Percentiles rank a stretch among this genome's conserved stretches.
Evolutionary conservation across 2,888 invertebrate species (phyloP).

Genomic region (Rhagium mordax): DNA sequence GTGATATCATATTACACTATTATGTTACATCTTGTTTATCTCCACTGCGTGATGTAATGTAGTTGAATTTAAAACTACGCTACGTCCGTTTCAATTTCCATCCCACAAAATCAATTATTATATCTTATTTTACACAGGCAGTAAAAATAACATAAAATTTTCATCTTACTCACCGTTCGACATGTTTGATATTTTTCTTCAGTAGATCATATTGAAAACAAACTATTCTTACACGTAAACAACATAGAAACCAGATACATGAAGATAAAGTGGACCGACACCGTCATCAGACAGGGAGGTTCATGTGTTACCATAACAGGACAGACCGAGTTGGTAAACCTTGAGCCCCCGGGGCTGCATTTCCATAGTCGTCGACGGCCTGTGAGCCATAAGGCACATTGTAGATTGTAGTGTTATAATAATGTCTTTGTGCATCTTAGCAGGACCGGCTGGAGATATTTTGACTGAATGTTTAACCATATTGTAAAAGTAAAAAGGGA

Average conservation of each 20-base stretch:
- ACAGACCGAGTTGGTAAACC: slow-evolving; percentile 33
- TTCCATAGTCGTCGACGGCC: slow-evolving; percentile 33
- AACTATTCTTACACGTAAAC: slow-evolving; percentile 32
- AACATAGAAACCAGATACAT: slow-evolving; percentile 32
- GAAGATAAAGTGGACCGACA: slow-evolving; percentile 32
- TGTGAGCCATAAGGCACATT: slow-evolving; percentile 36
- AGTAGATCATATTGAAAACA: slow-evolving; percentile 11
- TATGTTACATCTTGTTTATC: neutral
- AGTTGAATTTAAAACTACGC: neutral
- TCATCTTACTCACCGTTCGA: neutral
- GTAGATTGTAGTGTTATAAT: slow-evolving; percentile 17
- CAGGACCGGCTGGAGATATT: neutral
- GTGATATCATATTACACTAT: neutral
- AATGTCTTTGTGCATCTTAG: slow-evolving; percentile 17
- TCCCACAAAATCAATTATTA: neutral
- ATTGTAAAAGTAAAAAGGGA: too few species aligned
- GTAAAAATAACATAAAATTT: neutral
- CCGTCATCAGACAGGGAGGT: slow-evolving; percentile 22
- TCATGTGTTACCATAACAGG: slow-evolving; percentile 38
- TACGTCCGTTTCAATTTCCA: neutral
- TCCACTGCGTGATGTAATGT: neutral
- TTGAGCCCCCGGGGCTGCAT: slow-evolving; percentile 28
- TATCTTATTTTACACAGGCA: neutral
- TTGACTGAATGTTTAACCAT: too few species aligned
- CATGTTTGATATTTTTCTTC: slow-evolving; percentile 7